Conservation (phyloP, 2,797 vertebrate genomes). For the Trematomus bernacchii region DNA sequence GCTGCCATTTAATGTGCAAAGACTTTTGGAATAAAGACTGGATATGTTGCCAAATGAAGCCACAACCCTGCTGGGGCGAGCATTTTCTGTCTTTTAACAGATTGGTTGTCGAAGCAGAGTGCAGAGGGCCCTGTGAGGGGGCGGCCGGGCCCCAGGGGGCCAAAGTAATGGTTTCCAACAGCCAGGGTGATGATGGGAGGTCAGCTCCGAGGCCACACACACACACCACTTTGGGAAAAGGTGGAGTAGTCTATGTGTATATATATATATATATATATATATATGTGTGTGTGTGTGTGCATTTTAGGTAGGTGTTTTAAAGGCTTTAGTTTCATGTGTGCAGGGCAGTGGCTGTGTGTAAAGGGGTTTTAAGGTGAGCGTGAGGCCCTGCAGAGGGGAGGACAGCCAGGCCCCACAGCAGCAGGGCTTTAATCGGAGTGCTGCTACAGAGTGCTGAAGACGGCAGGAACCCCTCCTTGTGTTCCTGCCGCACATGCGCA, state of each 20-base stretch:
- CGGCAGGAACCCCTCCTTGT: conserved; percentile 68
- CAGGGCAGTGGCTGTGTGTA: conserved; percentile 34
- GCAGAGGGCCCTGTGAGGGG: conserved; percentile 36
- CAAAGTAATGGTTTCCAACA: conserved; percentile 77
- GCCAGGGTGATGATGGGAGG: conserved; percentile 80
- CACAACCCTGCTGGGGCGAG: conserved; percentile 17
- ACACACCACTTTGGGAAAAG: conserved; percentile 37
- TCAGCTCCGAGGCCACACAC: conserved; percentile 57
- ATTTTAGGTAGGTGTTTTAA: conserved; percentile 1
- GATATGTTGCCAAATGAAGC: conserved; percentile 48
- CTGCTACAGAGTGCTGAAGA: conserved; percentile 78
- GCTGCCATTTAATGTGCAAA: conserved; percentile 16
- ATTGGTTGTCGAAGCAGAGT: conserved; percentile 57
- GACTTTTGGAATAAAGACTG: conserved; percentile 28
- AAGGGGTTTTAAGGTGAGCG: conserved; percentile 63
- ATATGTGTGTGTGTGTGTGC: background rate
- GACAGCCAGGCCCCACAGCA: conserved; percentile 65
- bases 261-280: background rate
- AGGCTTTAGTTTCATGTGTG: conserved; percentile 24
- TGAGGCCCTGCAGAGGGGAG: conserved; percentile 32
- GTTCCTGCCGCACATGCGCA: conserved; percentile 18
- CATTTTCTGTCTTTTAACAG: conserved; percentile 50
- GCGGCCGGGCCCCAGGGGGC: conserved; percentile 66
- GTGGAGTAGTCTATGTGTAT: conserved; percentile 10
- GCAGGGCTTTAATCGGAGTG: conserved; percentile 83